Conservation (phyloP, 1,140 invertebrate species). For the Eulimnadia texana region DNA sequence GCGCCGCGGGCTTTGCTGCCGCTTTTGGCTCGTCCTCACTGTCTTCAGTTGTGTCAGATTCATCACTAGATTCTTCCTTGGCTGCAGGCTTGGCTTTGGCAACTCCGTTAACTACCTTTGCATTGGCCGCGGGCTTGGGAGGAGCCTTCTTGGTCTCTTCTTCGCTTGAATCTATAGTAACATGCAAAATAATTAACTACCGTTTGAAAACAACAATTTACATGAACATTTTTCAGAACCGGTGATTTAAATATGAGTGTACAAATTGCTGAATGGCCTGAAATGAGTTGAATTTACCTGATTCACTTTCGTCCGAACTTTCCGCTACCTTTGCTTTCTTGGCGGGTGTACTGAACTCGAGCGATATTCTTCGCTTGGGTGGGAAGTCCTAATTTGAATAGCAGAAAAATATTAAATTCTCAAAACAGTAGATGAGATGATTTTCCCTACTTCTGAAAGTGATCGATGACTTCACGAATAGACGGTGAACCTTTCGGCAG, state of each 20-base stretch:
- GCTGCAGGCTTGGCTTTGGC: slow-evolving; percentile 5
- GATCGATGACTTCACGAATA: slow-evolving; percentile 10
- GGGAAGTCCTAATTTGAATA: slow-evolving; percentile 8
- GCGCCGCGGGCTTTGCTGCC: slow-evolving; percentile 6
- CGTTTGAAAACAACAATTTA: too few relatives aligned
- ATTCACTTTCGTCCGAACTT: slow-evolving; percentile 20
- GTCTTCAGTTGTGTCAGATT: slow-evolving; percentile 4
- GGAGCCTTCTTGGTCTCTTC: slow-evolving; percentile 12
- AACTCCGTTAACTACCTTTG: background rate
- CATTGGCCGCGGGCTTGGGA: slow-evolving; percentile 11
- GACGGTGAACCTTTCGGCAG: slow-evolving; percentile 14
- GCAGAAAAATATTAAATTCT: background rate
- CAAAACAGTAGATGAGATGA: background rate
- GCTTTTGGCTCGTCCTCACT: slow-evolving; percentile 11
- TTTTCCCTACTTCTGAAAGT: slow-evolving; percentile 13
- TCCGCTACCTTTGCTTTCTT: slow-evolving; percentile 17
- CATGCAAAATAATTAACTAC: too few relatives aligned
- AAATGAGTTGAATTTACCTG: too few relatives aligned
- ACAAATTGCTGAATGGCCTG: too few relatives aligned
- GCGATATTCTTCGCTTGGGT: slow-evolving; percentile 9
- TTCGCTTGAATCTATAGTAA: slow-evolving; percentile 8
- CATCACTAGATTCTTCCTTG: slow-evolving; percentile 14
- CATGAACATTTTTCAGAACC: too few relatives aligned
- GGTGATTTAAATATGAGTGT: too few relatives aligned
- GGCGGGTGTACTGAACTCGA: slow-evolving; percentile 10